phyloP scores from a whole-genome alignment of 2,888 invertebrate genomes.

The Rapana venosa region DNA sequence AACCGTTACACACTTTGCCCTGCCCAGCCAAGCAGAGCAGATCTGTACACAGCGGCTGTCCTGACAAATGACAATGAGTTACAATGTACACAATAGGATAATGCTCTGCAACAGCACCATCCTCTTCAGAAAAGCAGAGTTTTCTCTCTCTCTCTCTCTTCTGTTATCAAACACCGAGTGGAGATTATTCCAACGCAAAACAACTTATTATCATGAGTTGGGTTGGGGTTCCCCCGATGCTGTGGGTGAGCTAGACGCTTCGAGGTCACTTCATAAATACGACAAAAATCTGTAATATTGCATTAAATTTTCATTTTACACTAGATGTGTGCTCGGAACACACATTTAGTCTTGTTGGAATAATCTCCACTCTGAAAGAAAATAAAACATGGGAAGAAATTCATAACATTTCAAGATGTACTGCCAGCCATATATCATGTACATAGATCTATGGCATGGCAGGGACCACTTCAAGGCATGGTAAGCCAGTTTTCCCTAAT shows the following conservation, averaged over 20 bases:
- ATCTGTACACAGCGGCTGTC: slow-evolving; percentile 9
- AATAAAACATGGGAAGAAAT: slow-evolving; percentile 15
- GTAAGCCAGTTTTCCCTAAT: neutral
- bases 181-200: slow-evolving; percentile 24
- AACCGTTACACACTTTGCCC: slow-evolving; percentile 24
- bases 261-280: neutral
- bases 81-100: neutral
- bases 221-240: neutral
- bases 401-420: neutral
- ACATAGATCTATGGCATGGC: neutral
- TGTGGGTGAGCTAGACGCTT: slow-evolving; percentile 8
- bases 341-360: slow-evolving; percentile 26
- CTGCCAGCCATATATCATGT: neutral
- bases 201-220: neutral
- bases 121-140: neutral
- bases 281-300: neutral
- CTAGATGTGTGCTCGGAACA: neutral
- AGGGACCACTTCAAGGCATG: slow-evolving; percentile 28
- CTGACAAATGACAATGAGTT: neutral
- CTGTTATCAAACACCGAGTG: neutral
- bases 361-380: slow-evolving; percentile 34
- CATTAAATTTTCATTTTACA: neutral
- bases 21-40: slow-evolving; percentile 26
- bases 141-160: neutral
- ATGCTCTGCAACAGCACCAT: slow-evolving; percentile 24